phyloP scores from a whole-genome alignment of 37 sponge, comb jelly and placozoan genomes.

The Halisarca cf. caerulea region DNA sequence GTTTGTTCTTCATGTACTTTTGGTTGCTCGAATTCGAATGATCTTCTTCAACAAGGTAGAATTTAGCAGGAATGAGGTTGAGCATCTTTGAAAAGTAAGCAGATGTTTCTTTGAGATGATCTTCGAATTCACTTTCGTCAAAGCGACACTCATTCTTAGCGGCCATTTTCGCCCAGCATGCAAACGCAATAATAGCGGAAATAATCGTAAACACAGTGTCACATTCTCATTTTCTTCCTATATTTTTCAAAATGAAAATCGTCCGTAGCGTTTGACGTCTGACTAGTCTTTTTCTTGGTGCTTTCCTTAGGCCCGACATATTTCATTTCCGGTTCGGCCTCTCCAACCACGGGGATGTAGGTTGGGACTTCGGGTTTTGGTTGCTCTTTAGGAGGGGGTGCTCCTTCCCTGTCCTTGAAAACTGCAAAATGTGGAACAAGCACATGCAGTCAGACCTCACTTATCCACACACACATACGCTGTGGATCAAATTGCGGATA shows the following conservation, averaged over 20 bases:
- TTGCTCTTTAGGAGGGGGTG: constrained; percentile 1
- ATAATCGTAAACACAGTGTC: background rate
- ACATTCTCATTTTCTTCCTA: constrained; percentile 63
- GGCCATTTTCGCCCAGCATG: background rate
- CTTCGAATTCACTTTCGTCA: background rate
- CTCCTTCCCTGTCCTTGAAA: constrained; percentile 42
- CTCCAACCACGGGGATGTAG: constrained; percentile 80
- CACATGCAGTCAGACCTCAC: too few species aligned
- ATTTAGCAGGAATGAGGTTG: constrained; percentile 64
- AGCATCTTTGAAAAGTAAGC: constrained; percentile 63
- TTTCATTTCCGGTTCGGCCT: constrained; percentile 62
- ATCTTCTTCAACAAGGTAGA: constrained; percentile 32
- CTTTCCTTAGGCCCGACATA: background rate
- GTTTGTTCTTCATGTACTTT: constrained; percentile 59
- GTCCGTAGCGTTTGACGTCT: constrained; percentile 77
- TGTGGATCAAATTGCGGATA: too few species aligned
- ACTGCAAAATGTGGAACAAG: constrained; percentile 21
- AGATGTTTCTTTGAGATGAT: constrained; percentile 43
- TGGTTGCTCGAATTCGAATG: background rate
- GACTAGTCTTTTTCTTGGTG: constrained; percentile 52
- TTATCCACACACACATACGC: too few species aligned
- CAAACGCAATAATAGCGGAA: background rate
- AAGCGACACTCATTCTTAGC: background rate
- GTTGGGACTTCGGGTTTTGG: constrained; percentile 11
- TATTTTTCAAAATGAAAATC: constrained; percentile 92